Evolutionary conservation across 2,888 invertebrate species (phyloP), one percentile per base, ranked within the genome.

Genomic region (Acleris cristana): DNA sequence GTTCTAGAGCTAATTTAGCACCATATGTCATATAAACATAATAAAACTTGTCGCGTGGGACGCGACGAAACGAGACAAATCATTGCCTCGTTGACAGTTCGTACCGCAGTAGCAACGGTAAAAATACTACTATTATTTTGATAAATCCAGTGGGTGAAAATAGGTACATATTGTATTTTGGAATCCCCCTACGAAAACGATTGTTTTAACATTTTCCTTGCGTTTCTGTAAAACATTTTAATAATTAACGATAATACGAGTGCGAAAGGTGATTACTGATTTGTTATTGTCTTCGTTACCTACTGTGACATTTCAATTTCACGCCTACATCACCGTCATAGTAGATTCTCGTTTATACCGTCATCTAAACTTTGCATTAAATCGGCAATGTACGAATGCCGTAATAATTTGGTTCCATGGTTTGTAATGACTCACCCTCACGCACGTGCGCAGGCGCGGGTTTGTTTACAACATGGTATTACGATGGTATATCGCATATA

Each of bases 391-490:
- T 74, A 76, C 74, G 76, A 78, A 72, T 79, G 79, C 79, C 74
- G 73, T 79, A 75, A 79, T 80, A 79, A 80, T 80, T 81, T 76
- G 78, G 75, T 71, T 78, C 51, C 76, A 72, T 77, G 51, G 66
- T 51, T 60, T 59, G 66, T 60, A 69, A 68, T 69, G 64, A 64
- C 60, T 64, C 83, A 84, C 76, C 79, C 70, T 73, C 72, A 78
- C 81, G 82, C 86, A 85, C 89, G 86, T 88, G 88, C 85, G 84
- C 79, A 68, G 34, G 40, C 40, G 40, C 40, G 4, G 71, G 79
- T 83, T 84, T 90, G 89, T 90, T 90, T 90, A 90, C 87, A 85
- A 81, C 78, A 84, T 79, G 81, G 80, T 83, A 82, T 85, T 85
- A 85, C 84, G 86, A 67, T 67, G 49, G 40, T 4, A 14, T 34